Evolutionary conservation across 1,140 invertebrate species (phyloP), one percentile per base, ranked within the genome.

Genomic region (Anagrus nilaparvatae): DNA sequence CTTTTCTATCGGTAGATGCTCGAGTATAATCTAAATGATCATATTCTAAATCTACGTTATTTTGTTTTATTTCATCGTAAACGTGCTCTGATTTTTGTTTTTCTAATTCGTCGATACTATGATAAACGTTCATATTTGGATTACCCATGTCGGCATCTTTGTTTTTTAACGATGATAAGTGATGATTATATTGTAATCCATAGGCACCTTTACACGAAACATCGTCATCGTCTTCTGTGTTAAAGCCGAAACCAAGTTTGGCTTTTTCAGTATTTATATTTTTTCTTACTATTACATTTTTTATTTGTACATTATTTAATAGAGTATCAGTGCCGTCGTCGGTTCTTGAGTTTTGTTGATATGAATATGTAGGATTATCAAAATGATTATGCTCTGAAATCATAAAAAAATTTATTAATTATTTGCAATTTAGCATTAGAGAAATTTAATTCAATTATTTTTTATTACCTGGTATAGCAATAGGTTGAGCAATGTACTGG

Each of bases 1-100:
- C 79, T 57, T 87, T 88, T 69, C 79, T 78, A 14, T 81, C 79
- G 50, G 78, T 85, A 8, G 77, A 77, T 1, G 87, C 84, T 42
- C 87, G 73, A 10, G 81, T 82, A 57, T 90, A 87, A 59, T 90
- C 84, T 43, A 92, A 66, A 59, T 87, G 85, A 65, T 92, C 89
- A 52, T 93, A 93, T 58, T 86, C 82, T 51, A 79, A 66, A 56
- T 84, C 81, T 5, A 57, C 69, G 38, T 81, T 80, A 47, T 87
- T 87, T 19, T 85, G 82, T 58, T 90, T 90, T 42, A 93, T 90
- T 66, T 94, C 89, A 61, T 91, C 87, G 55, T 94, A 94, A 1
- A 92, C 76, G 58, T 92, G 88, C 48, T 92, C 87, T 10, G 78
- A 54, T 51, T 78, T 82, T 38, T 80, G 76, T 35, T 78, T 73